Evolutionary conservation across 2,888 invertebrate genomes (phyloP).

Genomic region (Dynastes tityus): DNA sequence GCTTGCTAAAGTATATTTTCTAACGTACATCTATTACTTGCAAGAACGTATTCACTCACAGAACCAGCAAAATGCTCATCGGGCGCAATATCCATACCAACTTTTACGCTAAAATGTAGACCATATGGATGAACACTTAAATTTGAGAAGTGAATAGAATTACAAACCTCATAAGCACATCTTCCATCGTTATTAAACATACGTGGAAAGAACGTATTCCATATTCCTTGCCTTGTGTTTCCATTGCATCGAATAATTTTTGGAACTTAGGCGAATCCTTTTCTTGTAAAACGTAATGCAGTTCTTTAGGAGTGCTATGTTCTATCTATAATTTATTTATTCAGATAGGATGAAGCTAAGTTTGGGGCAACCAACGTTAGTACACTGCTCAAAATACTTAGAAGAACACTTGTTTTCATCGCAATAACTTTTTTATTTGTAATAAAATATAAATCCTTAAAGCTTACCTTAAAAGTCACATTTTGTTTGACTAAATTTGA

Average conservation of each 20-base stretch:
- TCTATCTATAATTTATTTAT: constrained; percentile 69
- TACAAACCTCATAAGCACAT: constrained; percentile 84
- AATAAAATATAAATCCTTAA: neutral
- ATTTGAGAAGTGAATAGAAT: neutral
- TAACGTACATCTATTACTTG: constrained; percentile 6
- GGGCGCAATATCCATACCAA: constrained; percentile 17
- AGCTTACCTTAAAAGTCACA: too few relatives aligned
- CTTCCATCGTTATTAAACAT: constrained; percentile 89
- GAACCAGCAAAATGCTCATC: neutral
- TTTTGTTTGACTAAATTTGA: too few relatives aligned
- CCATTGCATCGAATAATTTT: constrained; percentile 79
- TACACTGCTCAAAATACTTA: neutral
- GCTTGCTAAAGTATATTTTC: neutral
- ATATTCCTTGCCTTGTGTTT: constrained; percentile 74
- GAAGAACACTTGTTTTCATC: neutral
- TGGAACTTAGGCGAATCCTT: constrained; percentile 77
- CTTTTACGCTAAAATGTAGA: constrained; percentile 49
- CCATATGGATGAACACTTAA: neutral
- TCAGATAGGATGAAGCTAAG: neutral
- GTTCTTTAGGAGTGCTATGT: constrained; percentile 83
- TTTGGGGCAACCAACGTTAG: neutral
- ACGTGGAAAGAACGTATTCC: constrained; percentile 86
- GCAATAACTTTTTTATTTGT: neutral
- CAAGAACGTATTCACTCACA: neutral
- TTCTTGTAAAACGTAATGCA: constrained; percentile 80